phyloP scores from a whole-genome alignment of 2,888 invertebrate species.

The Digitonthophagus gazella region DNA sequence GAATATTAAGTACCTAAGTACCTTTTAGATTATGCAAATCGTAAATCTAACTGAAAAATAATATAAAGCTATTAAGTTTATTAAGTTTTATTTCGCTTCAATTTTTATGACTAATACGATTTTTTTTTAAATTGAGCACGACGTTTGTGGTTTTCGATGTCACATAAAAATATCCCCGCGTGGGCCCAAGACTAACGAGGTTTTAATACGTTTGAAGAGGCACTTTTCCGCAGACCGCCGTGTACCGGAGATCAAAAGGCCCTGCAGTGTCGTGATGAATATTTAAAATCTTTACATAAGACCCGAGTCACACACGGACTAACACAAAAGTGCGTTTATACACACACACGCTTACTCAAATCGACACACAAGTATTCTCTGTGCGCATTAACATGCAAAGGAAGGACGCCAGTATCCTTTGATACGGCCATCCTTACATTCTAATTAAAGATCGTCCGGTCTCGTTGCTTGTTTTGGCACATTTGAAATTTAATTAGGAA shows the following conservation, averaged over 20 bases:
- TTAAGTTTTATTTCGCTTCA: too few relatives aligned
- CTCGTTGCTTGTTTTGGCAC: not conserved
- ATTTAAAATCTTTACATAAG: not conserved
- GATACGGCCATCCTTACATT: not conserved
- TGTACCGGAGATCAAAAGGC: not conserved
- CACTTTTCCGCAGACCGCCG: not conserved
- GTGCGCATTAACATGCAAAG: not conserved
- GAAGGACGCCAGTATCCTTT: not conserved
- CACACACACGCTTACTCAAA: not conserved
- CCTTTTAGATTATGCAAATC: too few relatives aligned
- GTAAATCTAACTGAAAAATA: too few relatives aligned
- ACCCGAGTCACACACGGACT: not conserved
- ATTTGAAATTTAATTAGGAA: not conserved
- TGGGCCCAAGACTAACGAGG: not conserved
- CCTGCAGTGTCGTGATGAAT: not conserved
- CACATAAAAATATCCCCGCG: not conserved
- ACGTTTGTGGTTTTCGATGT: too few relatives aligned
- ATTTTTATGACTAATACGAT: too few relatives aligned
- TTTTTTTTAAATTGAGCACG: too few relatives aligned
- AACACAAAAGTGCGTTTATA: not conserved
- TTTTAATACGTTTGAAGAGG: not conserved
- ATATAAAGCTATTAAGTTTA: too few relatives aligned
- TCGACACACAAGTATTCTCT: not conserved
- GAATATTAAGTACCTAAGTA: too few relatives aligned
- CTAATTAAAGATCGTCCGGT: not conserved